phyloP scores from a whole-genome alignment of 2,113 vertebrate genomes.

The Chascanopsetta lugubris region DNA sequence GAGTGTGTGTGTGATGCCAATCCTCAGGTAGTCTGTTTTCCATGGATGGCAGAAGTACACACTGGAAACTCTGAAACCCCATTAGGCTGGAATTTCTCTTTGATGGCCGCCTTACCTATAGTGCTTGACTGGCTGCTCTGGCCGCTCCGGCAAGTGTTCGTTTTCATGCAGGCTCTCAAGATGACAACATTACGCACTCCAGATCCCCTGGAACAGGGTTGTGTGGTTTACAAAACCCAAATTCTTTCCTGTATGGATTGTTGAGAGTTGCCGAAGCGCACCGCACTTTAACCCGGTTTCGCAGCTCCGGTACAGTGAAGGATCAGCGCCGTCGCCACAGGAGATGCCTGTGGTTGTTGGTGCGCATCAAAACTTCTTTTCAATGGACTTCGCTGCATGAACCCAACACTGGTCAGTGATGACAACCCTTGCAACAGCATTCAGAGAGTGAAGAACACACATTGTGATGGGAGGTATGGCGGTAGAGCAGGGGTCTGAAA shows the following conservation, averaged over 20 bases:
- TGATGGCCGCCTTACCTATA: constrained; percentile 60
- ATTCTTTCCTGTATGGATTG: constrained; percentile 74
- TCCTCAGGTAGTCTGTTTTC: constrained; percentile 66
- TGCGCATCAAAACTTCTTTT: constrained; percentile 12
- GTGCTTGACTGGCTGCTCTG: constrained; percentile 65
- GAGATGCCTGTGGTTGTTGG: constrained; percentile 25
- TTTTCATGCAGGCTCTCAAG: constrained; percentile 74
- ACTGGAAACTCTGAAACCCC: constrained; percentile 71
- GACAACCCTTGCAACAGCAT: constrained; percentile 1
- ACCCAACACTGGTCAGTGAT: constrained; percentile 16
- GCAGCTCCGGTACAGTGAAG: constrained; percentile 28
- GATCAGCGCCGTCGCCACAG: constrained; percentile 23
- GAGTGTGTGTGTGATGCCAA: constrained; percentile 37
- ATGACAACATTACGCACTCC: constrained; percentile 78
- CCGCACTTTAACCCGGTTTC: constrained; percentile 42
- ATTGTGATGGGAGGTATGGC: not conserved
- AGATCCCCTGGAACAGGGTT: constrained; percentile 64
- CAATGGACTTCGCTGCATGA: constrained; percentile 10
- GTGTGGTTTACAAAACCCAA: constrained; percentile 67
- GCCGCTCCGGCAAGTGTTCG: constrained; percentile 67
- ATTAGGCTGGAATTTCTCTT: constrained; percentile 73
- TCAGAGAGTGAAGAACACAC: not conserved
- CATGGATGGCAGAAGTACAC: constrained; percentile 43
- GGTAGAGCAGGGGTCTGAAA: not conserved
- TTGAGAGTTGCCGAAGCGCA: constrained; percentile 60